Evolutionary conservation across 2,797 vertebrate species (phyloP).

Genomic region (Hybognathus amarus): DNA sequence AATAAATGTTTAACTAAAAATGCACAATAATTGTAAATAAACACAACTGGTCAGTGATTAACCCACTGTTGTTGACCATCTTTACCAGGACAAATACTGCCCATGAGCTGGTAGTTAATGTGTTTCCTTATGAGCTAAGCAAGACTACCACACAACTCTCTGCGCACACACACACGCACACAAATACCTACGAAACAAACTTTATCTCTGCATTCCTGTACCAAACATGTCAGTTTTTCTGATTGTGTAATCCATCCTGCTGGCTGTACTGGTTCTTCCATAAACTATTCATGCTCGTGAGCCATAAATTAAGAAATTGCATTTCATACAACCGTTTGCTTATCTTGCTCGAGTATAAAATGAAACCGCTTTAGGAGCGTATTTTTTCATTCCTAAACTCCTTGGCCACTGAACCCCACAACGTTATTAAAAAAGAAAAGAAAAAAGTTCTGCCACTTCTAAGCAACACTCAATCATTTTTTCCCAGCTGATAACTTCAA

Average conservation of each 20-base stretch:
- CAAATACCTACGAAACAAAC: neutral
- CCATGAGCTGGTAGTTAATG: neutral
- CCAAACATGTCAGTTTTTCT: neutral
- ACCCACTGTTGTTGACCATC: neutral
- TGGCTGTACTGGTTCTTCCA: neutral
- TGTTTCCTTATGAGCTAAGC: neutral
- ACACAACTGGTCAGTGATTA: neutral
- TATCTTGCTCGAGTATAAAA: constrained; percentile 22
- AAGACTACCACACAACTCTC: neutral
- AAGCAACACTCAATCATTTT: neutral
- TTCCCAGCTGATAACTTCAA: constrained; percentile 9
- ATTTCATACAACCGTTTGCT: constrained; percentile 4
- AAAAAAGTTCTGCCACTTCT: neutral
- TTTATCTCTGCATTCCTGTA: constrained; percentile 7
- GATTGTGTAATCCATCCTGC: constrained; percentile 24
- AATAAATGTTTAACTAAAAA: neutral
- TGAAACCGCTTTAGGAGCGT: neutral
- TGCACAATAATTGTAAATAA: too few relatives aligned
- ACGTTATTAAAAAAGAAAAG: neutral
- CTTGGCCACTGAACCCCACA: neutral
- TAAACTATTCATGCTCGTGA: neutral
- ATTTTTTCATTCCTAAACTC: constrained; percentile 21
- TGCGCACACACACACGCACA: neutral
- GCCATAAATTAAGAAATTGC: constrained; percentile 21
- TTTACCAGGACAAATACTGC: neutral